These are phyloP conservation scores for Actinia tenebrosa DNA, from an alignment of 64 coral and sea anemone genomes.

Conservation along the genomic window DNA sequence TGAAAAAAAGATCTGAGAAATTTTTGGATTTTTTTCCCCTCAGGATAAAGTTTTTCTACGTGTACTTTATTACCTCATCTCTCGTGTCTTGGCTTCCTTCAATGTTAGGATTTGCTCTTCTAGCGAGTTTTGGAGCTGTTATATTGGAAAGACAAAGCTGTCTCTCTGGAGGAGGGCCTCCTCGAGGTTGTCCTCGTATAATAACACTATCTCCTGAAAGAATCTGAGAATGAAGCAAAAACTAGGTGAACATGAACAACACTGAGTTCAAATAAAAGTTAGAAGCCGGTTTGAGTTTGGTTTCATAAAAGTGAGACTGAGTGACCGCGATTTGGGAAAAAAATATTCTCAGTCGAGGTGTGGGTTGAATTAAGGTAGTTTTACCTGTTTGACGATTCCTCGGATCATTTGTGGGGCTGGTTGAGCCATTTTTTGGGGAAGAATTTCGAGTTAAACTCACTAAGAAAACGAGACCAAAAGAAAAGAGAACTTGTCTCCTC, in stretches of 20 bases:
- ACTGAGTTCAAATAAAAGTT: background rate
- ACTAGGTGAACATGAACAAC: background rate
- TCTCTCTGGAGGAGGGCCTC: conserved; percentile 95
- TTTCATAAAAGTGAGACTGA: background rate
- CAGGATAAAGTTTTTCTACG: background rate
- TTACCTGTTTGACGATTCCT: conserved; percentile 93
- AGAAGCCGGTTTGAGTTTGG: conserved; percentile 39
- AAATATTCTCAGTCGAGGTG: conserved; percentile 4
- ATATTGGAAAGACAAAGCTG: conserved; percentile 92
- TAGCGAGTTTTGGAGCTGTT: conserved; percentile 91
- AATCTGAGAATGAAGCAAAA: conserved; percentile 38
- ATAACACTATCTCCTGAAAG: conserved; percentile 90
- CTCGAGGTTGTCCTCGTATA: conserved; percentile 87
- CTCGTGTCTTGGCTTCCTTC: conserved; percentile 69
- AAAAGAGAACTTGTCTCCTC: conserved; percentile 54
- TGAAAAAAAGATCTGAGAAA: background rate
- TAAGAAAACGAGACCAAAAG: conserved; percentile 81
- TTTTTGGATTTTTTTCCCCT: background rate
- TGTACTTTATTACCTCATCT: conserved; percentile 81
- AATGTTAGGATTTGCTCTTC: conserved; percentile 72
- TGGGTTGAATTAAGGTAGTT: conserved; percentile 7
- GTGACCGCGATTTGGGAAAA: background rate
- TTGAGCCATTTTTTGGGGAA: conserved; percentile 72
- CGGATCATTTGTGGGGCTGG: conserved; percentile 79
- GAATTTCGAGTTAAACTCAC: conserved; percentile 45